Evolutionary conservation across 2,888 invertebrate genomes (phyloP), one percentile per base, ranked within the genome.

Genomic region (Trisateles emortualis): DNA sequence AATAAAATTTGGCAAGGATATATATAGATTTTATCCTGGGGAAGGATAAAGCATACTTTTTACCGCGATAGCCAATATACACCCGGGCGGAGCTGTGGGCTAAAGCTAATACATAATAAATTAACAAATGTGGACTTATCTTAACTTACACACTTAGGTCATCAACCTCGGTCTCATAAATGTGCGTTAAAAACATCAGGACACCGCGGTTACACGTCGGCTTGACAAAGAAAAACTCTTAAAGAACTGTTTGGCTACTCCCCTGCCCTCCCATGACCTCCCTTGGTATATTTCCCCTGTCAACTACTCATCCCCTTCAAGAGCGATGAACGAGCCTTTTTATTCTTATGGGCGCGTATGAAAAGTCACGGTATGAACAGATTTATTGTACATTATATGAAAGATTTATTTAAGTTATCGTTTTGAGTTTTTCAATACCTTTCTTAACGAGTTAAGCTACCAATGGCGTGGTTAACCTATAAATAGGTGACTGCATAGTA

Each of bases 221-320:
- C 58, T 50, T 58, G 52, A 78, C 74, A 73, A 69, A 76, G 74
- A 64, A 78, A 73, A 65, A 74, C 75, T 75, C 71, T 76, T 71
- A 72, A 73, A 75, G 58, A 55, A 59, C 63, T 58, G 61, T 71
- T 70, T 52, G 50, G 58, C 41, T 32, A 19, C 38, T 50, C 51
- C 43, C 9, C 3, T 32, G 30, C 29, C 32, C 33, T 24, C 14
- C 10, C 38, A 3, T 41, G n/a, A 14, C 17, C 30, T 43, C 40
- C 32, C 29, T 11, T 40, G 45, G 10, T 16, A 14, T 53, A 10
- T 36, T 52, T 55, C 30, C 14, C 22, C 29, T 64, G 64, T 57
- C 68, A 62, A 57, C 39, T 49, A 52, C 63, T 62, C 53, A 62
- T 57, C 53, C 46, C 41, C 22, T 48, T 51, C 24, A 29, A 63